A percentile compares a stretch with the other conserved stretches of the same genome.
Conservation (phyloP, 2,113 vertebrate genomes). For the Alces alces region DNA sequence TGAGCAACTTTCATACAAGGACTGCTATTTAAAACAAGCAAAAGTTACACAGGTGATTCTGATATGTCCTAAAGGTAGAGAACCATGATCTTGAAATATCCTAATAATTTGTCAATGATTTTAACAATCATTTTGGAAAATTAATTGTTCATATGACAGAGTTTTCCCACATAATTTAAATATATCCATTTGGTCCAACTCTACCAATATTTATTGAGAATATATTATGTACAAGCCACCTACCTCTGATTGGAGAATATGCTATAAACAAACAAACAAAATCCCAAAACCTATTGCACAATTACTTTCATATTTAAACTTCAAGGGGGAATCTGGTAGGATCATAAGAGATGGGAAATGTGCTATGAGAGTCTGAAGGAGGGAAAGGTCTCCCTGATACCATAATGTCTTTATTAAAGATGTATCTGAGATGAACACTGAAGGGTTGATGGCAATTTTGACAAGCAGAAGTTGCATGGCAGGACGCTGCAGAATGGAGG, state of each 20-base stretch:
- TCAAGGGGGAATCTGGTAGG: neutral
- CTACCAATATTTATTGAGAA: neutral
- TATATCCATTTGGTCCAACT: neutral
- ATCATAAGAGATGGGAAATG: neutral
- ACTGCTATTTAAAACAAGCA: neutral
- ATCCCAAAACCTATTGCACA: neutral
- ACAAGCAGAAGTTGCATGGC: neutral
- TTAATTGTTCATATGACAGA: neutral
- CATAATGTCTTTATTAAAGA: neutral
- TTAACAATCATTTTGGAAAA: neutral
- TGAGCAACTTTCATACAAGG: neutral
- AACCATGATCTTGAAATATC: neutral
- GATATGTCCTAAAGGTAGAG: neutral
- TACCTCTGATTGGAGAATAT: neutral
- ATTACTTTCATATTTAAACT: neutral
- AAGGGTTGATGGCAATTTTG: neutral
- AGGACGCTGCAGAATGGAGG: neutral
- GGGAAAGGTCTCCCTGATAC: neutral
- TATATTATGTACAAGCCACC: neutral
- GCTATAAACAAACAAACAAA: neutral
- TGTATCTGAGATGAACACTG: neutral
- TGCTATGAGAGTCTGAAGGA: neutral
- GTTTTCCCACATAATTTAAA: neutral
- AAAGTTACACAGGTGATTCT: neutral
- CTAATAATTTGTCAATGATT: neutral